Conservation (phyloP, 2,888 invertebrate species). For the Scaptomyza reducta region DNA sequence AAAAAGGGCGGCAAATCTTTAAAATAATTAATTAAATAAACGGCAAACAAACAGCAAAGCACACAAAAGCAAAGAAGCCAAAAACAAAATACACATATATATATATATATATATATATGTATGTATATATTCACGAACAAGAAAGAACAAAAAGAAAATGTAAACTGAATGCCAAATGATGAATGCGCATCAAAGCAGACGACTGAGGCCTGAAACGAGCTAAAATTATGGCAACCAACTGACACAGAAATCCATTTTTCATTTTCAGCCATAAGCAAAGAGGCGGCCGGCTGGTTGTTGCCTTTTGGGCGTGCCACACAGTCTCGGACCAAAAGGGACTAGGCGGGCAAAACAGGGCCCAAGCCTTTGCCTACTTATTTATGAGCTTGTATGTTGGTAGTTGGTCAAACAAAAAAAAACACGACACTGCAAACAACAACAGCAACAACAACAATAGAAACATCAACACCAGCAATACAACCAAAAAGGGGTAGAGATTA, state of each 20-base stretch:
- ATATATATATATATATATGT: neutral
- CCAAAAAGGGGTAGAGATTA: constrained; percentile 70
- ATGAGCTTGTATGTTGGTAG: constrained; percentile 74
- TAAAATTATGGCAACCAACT: constrained; percentile 78
- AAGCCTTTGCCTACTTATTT: constrained; percentile 74
- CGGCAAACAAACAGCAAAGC: constrained; percentile 54
- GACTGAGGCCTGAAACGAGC: constrained; percentile 49
- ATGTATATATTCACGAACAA: neutral
- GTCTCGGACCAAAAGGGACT: neutral
- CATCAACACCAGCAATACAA: constrained; percentile 36
- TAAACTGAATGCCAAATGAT: constrained; percentile 71
- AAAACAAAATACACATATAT: constrained; percentile 6
- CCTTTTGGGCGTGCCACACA: constrained; percentile 1
- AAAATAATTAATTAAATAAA: constrained; percentile 79
- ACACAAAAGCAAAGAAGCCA: constrained; percentile 26
- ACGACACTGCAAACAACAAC: constrained; percentile 31
- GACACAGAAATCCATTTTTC: constrained; percentile 80
- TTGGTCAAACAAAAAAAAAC: constrained; percentile 71
- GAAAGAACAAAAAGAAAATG: constrained; percentile 8
- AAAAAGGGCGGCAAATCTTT: constrained; percentile 67
- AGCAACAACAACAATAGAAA: constrained; percentile 24
- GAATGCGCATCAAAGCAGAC: constrained; percentile 69
- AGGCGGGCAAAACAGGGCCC: constrained; percentile 30
- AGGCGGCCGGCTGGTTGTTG: constrained; percentile 25
- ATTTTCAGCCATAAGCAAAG: constrained; percentile 67